A percentile compares a stretch with the other conserved stretches of the same genome.
Evolutionary conservation across 2,113 vertebrate genomes (phyloP).

Genomic region (Aldabrachelys gigantea): DNA sequence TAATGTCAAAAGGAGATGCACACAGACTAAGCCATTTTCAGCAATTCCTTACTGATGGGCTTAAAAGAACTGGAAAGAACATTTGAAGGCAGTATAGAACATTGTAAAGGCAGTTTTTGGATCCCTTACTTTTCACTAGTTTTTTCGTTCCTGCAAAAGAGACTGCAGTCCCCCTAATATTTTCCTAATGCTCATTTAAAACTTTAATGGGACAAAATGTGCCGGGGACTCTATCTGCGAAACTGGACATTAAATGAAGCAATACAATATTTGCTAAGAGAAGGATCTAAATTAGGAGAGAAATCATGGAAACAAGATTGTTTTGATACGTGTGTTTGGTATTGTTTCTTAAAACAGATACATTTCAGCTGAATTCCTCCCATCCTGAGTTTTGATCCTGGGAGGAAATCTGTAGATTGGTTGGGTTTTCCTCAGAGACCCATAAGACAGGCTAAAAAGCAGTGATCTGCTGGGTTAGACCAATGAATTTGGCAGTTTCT

Average conservation of each 20-base stretch:
- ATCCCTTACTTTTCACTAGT: neutral
- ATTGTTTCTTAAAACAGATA: neutral
- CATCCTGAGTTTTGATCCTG: neutral
- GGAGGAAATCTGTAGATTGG: fast-evolving
- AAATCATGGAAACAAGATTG: neutral
- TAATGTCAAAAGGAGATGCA: neutral
- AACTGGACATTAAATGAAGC: neutral
- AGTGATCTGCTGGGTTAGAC: neutral
- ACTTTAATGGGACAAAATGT: neutral
- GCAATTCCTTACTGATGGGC: neutral
- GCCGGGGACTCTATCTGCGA: neutral
- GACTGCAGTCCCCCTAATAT: neutral
- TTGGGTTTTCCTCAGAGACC: neutral
- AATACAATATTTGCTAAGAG: neutral
- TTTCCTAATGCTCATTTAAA: conserved; percentile 5
- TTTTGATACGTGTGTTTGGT: neutral
- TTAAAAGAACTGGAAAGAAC: neutral
- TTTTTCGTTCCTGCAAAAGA: neutral
- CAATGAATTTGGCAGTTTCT: fast-evolving
- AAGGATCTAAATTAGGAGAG: neutral
- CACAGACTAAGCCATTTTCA: neutral
- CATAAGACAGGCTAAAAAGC: fast-evolving
- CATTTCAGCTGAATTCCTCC: neutral
- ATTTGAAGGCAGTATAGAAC: neutral
- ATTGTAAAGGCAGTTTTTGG: neutral